Conservation (phyloP, 2,888 invertebrate species). For the Pantelozetes paolii region DNA sequence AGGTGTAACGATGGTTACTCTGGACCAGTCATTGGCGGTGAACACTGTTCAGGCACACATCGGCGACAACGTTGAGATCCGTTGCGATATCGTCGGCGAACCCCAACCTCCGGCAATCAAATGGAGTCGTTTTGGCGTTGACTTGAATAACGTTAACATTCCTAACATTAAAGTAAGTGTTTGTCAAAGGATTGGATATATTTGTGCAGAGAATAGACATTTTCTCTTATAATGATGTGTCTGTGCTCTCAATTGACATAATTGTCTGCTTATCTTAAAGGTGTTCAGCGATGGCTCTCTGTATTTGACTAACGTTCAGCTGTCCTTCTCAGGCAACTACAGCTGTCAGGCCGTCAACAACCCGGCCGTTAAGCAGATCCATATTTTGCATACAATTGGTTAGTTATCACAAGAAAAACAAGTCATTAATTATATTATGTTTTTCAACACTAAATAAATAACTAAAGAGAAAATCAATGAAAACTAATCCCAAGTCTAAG, state of each 20-base stretch:
- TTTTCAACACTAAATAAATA: no score
- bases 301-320: constrained; percentile 66
- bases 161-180: constrained; percentile 55
- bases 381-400: constrained; percentile 62
- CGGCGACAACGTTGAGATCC: constrained; percentile 71
- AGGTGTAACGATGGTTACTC: constrained; percentile 67
- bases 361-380: constrained; percentile 68
- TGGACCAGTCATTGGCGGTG: constrained; percentile 67
- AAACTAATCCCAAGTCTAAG: no score
- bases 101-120: constrained; percentile 64
- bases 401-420: constrained; percentile 41
- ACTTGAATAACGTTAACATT: constrained; percentile 61
- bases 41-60: constrained; percentile 67
- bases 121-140: constrained; percentile 66
- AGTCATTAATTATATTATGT: no score
- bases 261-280: constrained; percentile 25
- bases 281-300: constrained; percentile 71
- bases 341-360: constrained; percentile 69
- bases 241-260: neutral
- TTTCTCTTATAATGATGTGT: no score
- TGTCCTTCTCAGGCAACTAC: constrained; percentile 71
- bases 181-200: neutral
- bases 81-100: constrained; percentile 68
- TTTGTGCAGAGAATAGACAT: no score
- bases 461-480: no score